A percentile compares a stretch with the other conserved stretches of the same genome.
Evolutionary conservation across 2,113 vertebrate species (phyloP).

Genomic region (Turnix velox): DNA sequence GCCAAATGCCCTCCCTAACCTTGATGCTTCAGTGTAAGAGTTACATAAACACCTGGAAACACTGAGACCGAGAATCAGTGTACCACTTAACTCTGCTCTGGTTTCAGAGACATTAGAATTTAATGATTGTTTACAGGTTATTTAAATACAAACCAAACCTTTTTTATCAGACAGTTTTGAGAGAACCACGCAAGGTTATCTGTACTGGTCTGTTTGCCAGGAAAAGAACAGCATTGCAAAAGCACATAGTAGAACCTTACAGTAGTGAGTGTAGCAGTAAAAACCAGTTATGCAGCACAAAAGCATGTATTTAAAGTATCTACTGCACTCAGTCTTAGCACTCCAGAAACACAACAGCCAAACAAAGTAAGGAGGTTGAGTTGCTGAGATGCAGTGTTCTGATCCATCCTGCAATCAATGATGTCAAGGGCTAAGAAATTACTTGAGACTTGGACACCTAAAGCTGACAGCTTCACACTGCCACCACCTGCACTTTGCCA

Average conservation of each 20-base stretch:
- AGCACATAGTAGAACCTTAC: neutral
- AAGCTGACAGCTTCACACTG: neutral
- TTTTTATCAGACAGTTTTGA: neutral
- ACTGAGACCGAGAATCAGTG: neutral
- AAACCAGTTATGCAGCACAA: neutral
- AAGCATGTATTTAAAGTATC: neutral
- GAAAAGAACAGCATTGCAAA: neutral
- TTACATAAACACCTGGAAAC: neutral
- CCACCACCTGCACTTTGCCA: neutral
- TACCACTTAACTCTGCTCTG: constrained; percentile 2
- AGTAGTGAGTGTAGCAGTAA: neutral
- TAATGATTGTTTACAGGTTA: neutral
- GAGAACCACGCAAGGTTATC: neutral
- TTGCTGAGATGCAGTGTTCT: neutral
- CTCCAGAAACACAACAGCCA: neutral
- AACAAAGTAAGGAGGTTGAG: neutral
- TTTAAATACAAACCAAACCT: neutral
- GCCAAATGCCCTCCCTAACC: neutral
- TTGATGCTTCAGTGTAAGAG: neutral
- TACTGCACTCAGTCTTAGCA: neutral
- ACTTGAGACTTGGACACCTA: neutral
- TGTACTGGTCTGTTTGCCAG: neutral
- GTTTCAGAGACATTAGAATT: neutral
- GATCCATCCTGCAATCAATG: neutral
- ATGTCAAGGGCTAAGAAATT: neutral